Base-by-base conservation (phyloP, 2,888 invertebrate species). In the Tubulanus polymorphus region DNA sequence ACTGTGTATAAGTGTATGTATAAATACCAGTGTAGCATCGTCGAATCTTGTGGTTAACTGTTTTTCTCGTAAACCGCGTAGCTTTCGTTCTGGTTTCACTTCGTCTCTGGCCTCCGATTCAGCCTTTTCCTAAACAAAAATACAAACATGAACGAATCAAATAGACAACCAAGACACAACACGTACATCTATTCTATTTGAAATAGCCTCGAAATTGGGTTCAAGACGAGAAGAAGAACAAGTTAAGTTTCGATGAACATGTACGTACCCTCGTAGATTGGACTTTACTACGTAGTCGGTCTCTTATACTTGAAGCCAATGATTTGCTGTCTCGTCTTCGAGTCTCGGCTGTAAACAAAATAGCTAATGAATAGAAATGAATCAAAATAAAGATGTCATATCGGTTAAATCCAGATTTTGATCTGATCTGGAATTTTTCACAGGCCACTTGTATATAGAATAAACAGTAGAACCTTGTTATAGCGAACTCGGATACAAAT, bases 51-150 rank as follows among this genome's bases (percentile, higher is more conserved):
- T 64, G 27, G 60, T 63, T 35, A 62, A 59, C 51, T 63, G 57
- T 29, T 67, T 65, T 32, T 63, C 61, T 45, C 65, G 56, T 50
- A 68, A 56, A 32, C 62, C 58, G 46, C 65, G 55, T 48, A 62
- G 61, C 27, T 65, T 65, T 46, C 62, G 58, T 35, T 63, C 62
- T 50, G 65, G 65, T 30, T 66, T 61, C n/a, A 61, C 68, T 51
- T 70, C 65, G 50, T 68, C 64, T 47, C 65, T 62, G 15, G 69
- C 59, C 51, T 71, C 70, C 26, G 58, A 55, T 52, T 66, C 65
- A n/a, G 69, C 72, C 49, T 71, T 64, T 63, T 72, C 69, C 72
- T 72, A 48, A 20, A 50, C 37, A 23, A 8, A 26, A n/a, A 28
- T 45, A 23, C 8, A 25, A 37, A 10, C 3, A 48, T 20, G 23